A percentile compares a stretch with the other conserved stretches of the same genome.
phyloP scores from a whole-genome alignment of 2,888 invertebrate species.

The Mantis religiosa region DNA sequence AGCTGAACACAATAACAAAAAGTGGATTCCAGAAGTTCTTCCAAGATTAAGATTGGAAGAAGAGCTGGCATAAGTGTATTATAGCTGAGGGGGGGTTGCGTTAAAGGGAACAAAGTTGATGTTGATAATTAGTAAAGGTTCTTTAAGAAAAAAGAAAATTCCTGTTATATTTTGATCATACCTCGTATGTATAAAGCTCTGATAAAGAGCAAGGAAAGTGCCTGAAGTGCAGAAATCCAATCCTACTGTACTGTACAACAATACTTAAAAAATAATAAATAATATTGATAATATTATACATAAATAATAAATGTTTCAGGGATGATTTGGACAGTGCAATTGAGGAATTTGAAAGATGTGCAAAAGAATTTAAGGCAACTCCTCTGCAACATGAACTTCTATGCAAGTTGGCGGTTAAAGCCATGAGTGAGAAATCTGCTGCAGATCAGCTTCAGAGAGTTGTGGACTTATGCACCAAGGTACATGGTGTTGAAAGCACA shows the following conservation, averaged over 20 bases:
- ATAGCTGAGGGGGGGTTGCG: too few relatives aligned
- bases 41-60: too few relatives aligned
- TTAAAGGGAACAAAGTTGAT: too few relatives aligned
- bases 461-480: conserved; percentile 39
- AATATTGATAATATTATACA: neutral
- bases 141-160: too few relatives aligned
- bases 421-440: conserved; percentile 36
- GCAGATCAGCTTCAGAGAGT: conserved; percentile 42
- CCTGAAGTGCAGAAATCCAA: too few relatives aligned
- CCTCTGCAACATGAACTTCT: conserved; percentile 63
- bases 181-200: too few relatives aligned
- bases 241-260: neutral
- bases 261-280: neutral
- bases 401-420: conserved; percentile 37
- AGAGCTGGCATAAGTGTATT: too few relatives aligned
- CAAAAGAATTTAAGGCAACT: conserved; percentile 54
- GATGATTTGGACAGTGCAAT: conserved; percentile 52
- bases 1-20: too few relatives aligned
- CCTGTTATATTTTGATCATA: too few relatives aligned
- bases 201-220: too few relatives aligned
- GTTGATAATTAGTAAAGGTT: too few relatives aligned
- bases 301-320: conserved; percentile 37
- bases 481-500: conserved; percentile 47
- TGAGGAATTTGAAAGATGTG: conserved; percentile 50
- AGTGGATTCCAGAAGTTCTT: too few relatives aligned